Evolutionary conservation across 2,888 invertebrate species (phyloP).

Genomic region (Megalurothrips usitatus): DNA sequence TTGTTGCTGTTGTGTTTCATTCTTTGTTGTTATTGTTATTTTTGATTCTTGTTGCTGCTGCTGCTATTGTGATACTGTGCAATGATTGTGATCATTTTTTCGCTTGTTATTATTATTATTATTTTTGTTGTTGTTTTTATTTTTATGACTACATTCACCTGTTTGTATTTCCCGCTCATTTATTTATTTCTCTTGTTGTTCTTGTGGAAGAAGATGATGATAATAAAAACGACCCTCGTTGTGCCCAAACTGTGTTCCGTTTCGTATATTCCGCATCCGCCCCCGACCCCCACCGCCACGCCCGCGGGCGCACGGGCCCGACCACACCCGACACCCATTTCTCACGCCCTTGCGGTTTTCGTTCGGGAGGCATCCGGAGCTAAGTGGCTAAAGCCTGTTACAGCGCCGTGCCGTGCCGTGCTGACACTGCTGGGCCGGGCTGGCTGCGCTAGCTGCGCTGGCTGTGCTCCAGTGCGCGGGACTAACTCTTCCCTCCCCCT

Average conservation of each 20-base stretch:
- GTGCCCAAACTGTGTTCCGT: neutral
- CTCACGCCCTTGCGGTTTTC: slow-evolving; percentile 23
- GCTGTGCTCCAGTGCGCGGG: too few species aligned
- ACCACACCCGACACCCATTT: slow-evolving; percentile 21
- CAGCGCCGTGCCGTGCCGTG: neutral
- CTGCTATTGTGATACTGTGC: too few species aligned
- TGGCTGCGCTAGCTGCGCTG: neutral
- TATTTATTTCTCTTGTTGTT: slow-evolving; percentile 1
- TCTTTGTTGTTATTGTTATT: neutral
- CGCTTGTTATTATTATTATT: neutral
- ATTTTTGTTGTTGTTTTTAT: neutral
- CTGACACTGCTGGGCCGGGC: neutral
- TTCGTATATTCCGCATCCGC: neutral
- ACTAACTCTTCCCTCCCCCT: too few species aligned
- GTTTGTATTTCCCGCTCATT: neutral
- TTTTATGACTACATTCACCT: neutral
- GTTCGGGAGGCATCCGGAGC: slow-evolving; percentile 20
- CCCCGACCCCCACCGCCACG: neutral
- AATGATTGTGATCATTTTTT: too few species aligned
- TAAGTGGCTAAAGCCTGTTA: neutral
- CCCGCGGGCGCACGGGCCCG: neutral
- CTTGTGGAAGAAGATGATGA: neutral
- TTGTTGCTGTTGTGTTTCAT: neutral
- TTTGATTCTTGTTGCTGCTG: neutral
- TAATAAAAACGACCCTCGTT: neutral